Conservation (phyloP, 1,140 invertebrate genomes). For the Bombus affinis region DNA sequence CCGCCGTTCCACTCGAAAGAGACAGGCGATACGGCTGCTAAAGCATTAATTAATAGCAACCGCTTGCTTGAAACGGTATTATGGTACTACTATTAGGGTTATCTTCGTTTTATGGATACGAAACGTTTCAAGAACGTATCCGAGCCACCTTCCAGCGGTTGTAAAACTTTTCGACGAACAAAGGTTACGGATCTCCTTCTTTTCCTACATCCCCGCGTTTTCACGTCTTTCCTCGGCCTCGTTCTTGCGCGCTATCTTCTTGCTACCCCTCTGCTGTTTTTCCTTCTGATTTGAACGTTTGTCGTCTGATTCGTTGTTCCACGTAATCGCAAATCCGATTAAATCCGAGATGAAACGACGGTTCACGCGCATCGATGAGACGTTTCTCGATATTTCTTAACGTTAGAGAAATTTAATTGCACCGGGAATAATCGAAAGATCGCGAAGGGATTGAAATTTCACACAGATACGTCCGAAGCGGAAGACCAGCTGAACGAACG, state of each 20-base stretch:
- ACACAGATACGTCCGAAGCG: no score
- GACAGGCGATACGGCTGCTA: conserved; percentile 56
- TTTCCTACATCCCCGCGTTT: background rate
- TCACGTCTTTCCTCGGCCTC: background rate
- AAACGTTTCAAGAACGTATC: conserved; percentile 56
- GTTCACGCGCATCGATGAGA: no score
- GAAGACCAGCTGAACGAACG: no score
- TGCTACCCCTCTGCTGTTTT: no score
- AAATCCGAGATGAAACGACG: no score
- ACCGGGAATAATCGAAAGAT: no score
- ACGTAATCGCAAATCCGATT: no score
- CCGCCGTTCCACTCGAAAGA: conserved; percentile 40
- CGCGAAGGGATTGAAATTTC: no score
- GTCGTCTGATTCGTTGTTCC: no score
- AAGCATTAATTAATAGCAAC: conserved; percentile 69
- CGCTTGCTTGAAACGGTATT: conserved; percentile 63
- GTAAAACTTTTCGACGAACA: conserved; percentile 42
- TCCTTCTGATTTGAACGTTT: no score
- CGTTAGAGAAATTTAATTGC: no score
- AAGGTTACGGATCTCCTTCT: conserved; percentile 1
- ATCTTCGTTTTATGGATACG: conserved; percentile 63
- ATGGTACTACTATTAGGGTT: conserved; percentile 50
- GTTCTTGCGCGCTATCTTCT: background rate
- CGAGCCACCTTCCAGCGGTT: conserved; percentile 23
- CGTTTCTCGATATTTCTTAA: no score